Conservation (phyloP, 2,888 invertebrate species). For the Lathronympha strigana region DNA sequence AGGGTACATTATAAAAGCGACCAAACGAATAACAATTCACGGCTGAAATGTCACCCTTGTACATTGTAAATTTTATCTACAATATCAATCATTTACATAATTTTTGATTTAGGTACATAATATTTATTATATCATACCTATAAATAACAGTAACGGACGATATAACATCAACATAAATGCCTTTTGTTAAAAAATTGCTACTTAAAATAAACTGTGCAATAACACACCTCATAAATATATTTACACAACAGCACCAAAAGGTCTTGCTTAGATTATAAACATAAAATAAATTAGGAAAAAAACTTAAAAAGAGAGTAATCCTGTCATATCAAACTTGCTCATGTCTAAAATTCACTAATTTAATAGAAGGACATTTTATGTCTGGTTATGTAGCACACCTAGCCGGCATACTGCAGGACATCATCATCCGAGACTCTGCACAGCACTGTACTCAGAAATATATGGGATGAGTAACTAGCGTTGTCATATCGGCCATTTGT, state of each 20-base stretch:
- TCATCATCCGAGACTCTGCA: not conserved
- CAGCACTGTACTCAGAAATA: not conserved
- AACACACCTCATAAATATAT: slow-evolving; percentile 50
- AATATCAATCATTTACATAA: slow-evolving; percentile 7
- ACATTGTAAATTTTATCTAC: not conserved
- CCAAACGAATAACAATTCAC: no score
- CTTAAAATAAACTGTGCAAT: slow-evolving; percentile 56
- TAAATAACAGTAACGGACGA: slow-evolving; percentile 32
- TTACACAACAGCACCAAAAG: slow-evolving; percentile 47
- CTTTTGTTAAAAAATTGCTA: slow-evolving; percentile 59
- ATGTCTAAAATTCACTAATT: not conserved
- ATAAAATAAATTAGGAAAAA: slow-evolving; percentile 46
- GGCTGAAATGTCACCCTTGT: not conserved
- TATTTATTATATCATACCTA: slow-evolving; percentile 3
- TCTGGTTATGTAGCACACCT: not conserved
- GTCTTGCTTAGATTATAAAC: slow-evolving; percentile 46
- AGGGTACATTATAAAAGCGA: no score
- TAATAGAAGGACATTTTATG: not conserved
- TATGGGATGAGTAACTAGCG: no score
- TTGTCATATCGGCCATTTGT: not conserved
- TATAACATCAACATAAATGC: slow-evolving; percentile 58
- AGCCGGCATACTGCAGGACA: not conserved
- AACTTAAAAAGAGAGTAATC: slow-evolving; percentile 42
- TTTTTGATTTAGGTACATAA: slow-evolving; percentile 20
- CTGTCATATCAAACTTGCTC: slow-evolving; percentile 1